Evolutionary conservation across 2,113 vertebrate genomes (phyloP), one percentile per base, ranked within the genome.

Genomic region (Osmerus mordax): DNA sequence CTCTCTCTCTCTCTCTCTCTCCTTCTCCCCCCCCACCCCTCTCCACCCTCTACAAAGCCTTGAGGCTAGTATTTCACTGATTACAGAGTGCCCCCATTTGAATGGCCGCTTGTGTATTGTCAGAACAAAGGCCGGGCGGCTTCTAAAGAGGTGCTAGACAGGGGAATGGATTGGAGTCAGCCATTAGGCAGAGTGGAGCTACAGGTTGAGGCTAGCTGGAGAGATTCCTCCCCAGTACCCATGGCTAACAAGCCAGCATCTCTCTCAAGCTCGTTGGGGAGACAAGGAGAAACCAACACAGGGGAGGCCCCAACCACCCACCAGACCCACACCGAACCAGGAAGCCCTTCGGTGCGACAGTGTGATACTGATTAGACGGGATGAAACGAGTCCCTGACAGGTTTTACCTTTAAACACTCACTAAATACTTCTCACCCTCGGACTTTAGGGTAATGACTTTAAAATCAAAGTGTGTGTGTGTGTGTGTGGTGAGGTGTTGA

Each of bases 91-190:
- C 82, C 85, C 88, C 88, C 87, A 90, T 92, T 88, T 92, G 90
- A 93, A 93, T 92, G 91, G 90, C 86, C 86, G 90, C 90, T 93
- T 93, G 92, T 92, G 92, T 93, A 93, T 93, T 93, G 92, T 91
- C 92, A 92, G 92, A 93, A 93, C 92, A 93, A 93, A 93, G 91
- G 87, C 78, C 78, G 58, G 87, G 90, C 87, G 75, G 89, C 79
- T 87, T 92, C 90, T 92, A 91, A 91, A 87, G 89, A 92, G 91
- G 92, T 92, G 92, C 92, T 90, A 93, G 92, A 93, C 92, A 91
- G 82, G 89, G 89, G 90, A 90, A 90, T 90, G 91, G 91, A 92
- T 91, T 91, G 91, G 91, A 87, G 87, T 88, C 84, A 81, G 85
- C 88, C 89, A 91, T 91, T 92, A 90, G 90, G 85, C 87, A 87